Evolutionary conservation across 2,888 invertebrate species (phyloP), one percentile per base, ranked within the genome.

Genomic region (Liodrosophila aerea): DNA sequence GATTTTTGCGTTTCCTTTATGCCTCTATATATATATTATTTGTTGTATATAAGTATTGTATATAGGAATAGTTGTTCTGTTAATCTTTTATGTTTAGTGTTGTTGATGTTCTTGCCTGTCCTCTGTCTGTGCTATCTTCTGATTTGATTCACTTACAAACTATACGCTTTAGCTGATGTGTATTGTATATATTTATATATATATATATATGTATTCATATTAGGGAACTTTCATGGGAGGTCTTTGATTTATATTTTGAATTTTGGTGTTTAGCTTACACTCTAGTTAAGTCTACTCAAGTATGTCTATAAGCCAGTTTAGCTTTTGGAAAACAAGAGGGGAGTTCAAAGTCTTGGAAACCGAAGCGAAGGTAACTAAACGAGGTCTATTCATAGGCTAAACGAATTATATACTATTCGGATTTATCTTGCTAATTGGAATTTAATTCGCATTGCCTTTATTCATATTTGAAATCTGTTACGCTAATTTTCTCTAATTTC

Each of bases 21-120:
- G 31, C 16, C n/a, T n/a, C n/a, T 59, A 11, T 51, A 45, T 70
- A 18, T 58, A 45, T 63, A 50, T 60, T 71, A 41, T 57, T 67
- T 76, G 52, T 82, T 81, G 81, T 80, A 78, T 80, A 74, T 77
- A 72, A 71, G 73, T 77, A 76, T 82, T 87, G 85, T 87, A 86
- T 87, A 87, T 87, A 86, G 84, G 86, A 87, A 87, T 87, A 82
- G 80, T 85, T 82, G 84, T 62, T 76, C 77, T 85, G 85, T 82
- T 83, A 81, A 85, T 71, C 83, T 66, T 78, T 64, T 65, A 58
- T 58, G 73, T 72, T 63, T 44, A 16, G 22, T 22, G 22, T 22
- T 22, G 22, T 4, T 22, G 22, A 2, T 60, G 58, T 59, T n/a
- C n/a, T n/a, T 54, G 34, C 47, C 63, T 46, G 44, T n/a, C 22